Evolutionary conservation across 1,140 invertebrate genomes (phyloP).

Genomic region (Cydia fagiglandana): DNA sequence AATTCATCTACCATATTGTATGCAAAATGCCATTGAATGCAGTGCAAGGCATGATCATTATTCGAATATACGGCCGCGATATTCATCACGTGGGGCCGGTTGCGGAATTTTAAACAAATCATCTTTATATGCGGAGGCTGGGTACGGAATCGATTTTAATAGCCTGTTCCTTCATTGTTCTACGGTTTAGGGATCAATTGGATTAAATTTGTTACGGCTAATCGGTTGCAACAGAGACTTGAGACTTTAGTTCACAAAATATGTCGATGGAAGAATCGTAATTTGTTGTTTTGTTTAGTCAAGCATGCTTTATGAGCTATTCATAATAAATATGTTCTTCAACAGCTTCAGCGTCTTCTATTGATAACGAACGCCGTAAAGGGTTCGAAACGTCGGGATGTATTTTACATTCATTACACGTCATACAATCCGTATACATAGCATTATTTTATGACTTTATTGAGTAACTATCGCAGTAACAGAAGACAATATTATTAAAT

Average conservation of each 20-base stretch:
- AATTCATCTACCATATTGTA: slow-evolving; percentile 78
- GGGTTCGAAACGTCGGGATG: too few relatives aligned
- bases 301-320: too few relatives aligned
- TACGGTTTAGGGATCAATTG: slow-evolving; percentile 32
- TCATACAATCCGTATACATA: too few relatives aligned
- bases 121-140: slow-evolving; percentile 66
- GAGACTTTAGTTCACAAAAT: neutral
- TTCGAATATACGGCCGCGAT: slow-evolving; percentile 74
- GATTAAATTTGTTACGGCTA: neutral
- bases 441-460: too few relatives aligned
- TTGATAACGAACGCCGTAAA: too few relatives aligned
- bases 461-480: too few relatives aligned
- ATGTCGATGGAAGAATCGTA: too few relatives aligned
- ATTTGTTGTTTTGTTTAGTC: too few relatives aligned
- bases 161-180: slow-evolving; percentile 41
- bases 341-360: too few relatives aligned
- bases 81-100: slow-evolving; percentile 70
- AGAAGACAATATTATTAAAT: too few relatives aligned
- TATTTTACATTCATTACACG: too few relatives aligned
- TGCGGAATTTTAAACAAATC: slow-evolving; percentile 77
- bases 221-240: neutral
- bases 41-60: slow-evolving; percentile 77
- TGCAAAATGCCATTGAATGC: slow-evolving; percentile 79
- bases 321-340: too few relatives aligned
- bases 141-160: slow-evolving; percentile 68